Percentiles rank a stretch among this genome's conserved stretches.
These are phyloP conservation scores for Morelia viridis DNA, from an alignment of 2,797 vertebrate species.

Conservation along the genomic window DNA sequence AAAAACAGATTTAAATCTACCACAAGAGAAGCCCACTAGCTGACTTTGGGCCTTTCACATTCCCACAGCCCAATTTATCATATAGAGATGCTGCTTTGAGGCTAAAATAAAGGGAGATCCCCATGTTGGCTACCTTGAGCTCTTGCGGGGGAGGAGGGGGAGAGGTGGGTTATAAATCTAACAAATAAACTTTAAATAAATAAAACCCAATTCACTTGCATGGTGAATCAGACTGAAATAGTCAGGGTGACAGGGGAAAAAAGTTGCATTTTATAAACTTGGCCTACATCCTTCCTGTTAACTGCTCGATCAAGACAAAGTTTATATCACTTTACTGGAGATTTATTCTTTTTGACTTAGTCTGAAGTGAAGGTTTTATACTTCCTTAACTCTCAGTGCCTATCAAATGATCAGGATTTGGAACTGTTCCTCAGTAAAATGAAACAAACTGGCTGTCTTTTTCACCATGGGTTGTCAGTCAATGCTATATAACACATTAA, in stretches of 20 bases:
- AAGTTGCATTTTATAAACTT: slow-evolving; percentile 53
- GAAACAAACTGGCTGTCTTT: slow-evolving; percentile 52
- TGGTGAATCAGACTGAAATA: slow-evolving; percentile 32
- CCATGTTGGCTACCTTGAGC: background rate
- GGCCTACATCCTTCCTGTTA: slow-evolving; percentile 52
- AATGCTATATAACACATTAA: slow-evolving; percentile 47
- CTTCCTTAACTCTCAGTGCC: slow-evolving; percentile 34
- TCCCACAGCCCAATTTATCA: background rate
- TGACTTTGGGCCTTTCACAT: background rate
- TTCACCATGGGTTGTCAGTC: slow-evolving; percentile 55
- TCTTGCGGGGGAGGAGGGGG: background rate
- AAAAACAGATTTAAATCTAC: background rate
- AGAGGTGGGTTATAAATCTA: background rate
- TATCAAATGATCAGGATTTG: slow-evolving; percentile 47
- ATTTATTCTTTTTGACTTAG: slow-evolving; percentile 61
- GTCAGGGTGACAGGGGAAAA: slow-evolving; percentile 38
- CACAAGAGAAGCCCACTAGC: background rate
- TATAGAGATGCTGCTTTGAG: background rate
- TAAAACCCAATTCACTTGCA: slow-evolving; percentile 18
- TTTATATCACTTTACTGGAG: slow-evolving; percentile 65
- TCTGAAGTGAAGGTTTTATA: slow-evolving; percentile 49
- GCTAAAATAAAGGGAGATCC: background rate
- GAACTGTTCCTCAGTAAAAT: slow-evolving; percentile 50
- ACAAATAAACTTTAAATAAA: background rate
- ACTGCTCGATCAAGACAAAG: slow-evolving; percentile 56